Percentiles rank a stretch among this genome's conserved stretches.
These are phyloP conservation scores for Beris morrisii DNA, from an alignment of 2,888 invertebrate species.

Conservation along the genomic window DNA sequence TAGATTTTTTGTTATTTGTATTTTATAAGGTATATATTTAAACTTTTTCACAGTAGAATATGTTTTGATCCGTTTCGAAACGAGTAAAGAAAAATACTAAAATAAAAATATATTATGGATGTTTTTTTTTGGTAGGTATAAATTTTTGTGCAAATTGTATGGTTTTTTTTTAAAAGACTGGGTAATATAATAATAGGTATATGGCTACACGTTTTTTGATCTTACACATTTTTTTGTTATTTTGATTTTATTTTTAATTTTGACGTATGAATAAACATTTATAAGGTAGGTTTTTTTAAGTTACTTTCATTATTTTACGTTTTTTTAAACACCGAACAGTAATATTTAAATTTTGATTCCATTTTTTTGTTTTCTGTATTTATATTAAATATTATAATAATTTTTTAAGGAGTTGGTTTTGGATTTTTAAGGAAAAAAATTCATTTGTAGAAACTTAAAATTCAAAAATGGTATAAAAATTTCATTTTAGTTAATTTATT, in stretches of 20 bases:
- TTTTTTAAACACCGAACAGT: conserved; percentile 40
- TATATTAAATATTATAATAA: conserved; percentile 23
- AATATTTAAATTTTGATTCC: conserved; percentile 34
- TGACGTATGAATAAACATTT: conserved; percentile 36
- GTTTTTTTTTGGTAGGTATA: neutral
- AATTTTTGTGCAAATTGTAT: too few species aligned
- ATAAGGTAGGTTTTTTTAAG: conserved; percentile 37
- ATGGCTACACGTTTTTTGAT: conserved; percentile 3
- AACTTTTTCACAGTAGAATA: neutral
- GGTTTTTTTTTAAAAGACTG: neutral
- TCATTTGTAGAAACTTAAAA: neutral
- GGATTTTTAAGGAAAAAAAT: too few species aligned
- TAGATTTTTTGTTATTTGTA: conserved; percentile 40
- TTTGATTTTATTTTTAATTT: conserved; percentile 34
- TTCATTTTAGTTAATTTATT: neutral
- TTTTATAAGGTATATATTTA: conserved; percentile 35
- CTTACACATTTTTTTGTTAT: neutral
- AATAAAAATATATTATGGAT: conserved; percentile 1
- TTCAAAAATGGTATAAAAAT: neutral
- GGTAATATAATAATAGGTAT: neutral
- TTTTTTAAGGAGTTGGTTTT: conserved; percentile 30
- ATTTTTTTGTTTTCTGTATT: conserved; percentile 30
- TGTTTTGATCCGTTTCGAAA: neutral
- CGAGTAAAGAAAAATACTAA: neutral
- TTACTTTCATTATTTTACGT: conserved; percentile 40